These are phyloP conservation scores for Cydia fagiglandana DNA, from an alignment of 1,140 invertebrate genomes.

Conservation along the genomic window DNA sequence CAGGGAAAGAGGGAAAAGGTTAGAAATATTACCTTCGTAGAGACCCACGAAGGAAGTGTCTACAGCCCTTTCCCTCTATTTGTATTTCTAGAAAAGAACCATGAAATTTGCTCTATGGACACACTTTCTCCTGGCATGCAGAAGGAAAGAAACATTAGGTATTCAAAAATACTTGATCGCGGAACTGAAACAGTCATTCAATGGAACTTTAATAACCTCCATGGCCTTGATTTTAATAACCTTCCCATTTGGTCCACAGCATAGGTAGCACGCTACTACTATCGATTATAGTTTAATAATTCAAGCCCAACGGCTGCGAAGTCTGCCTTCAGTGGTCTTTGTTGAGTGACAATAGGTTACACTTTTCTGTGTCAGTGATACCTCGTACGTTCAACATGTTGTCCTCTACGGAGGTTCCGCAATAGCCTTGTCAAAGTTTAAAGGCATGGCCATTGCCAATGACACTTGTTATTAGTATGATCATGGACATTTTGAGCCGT, in stretches of 20 bases:
- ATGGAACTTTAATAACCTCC: background rate
- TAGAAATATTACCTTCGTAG: no score
- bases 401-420: background rate
- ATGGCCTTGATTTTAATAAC: constrained; percentile 1
- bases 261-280: constrained; percentile 4
- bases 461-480: constrained; percentile 2
- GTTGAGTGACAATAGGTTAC: constrained; percentile 13
- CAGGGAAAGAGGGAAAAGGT: no score
- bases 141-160: no score
- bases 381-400: background rate
- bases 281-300: constrained; percentile 28
- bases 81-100: no score
- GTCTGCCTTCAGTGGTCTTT: background rate
- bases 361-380: background rate
- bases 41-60: no score
- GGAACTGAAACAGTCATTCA: background rate
- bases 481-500: background rate
- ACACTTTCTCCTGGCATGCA: no score
- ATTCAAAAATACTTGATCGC: no score
- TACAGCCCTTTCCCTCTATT: no score
- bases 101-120: no score
- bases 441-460: constrained; percentile 26
- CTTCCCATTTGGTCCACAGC: constrained; percentile 24
- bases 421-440: constrained; percentile 14
- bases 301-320: background rate